These are phyloP conservation scores for Haemorhous mexicanus DNA, from an alignment of 2,113 vertebrate genomes.

Conservation along the genomic window DNA sequence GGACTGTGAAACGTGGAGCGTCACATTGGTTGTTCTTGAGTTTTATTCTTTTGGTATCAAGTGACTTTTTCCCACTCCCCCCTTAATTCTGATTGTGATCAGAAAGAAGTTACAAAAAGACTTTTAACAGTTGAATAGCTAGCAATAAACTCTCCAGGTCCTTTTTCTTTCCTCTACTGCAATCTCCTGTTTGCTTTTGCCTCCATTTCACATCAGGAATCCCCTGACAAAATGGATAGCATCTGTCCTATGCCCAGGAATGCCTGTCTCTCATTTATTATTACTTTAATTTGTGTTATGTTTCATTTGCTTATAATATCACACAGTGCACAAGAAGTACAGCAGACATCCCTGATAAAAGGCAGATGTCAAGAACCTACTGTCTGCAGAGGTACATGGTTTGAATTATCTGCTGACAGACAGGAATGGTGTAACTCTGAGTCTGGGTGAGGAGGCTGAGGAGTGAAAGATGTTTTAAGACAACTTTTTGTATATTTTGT, in stretches of 20 bases:
- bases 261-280: neutral
- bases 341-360: neutral
- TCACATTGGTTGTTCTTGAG: neutral
- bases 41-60: neutral
- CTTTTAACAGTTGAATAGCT: neutral
- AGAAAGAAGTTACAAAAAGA: neutral
- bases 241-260: neutral
- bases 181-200: neutral
- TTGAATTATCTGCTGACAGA: neutral
- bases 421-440: neutral
- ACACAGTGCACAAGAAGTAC: neutral
- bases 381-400: neutral
- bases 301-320: neutral
- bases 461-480: neutral
- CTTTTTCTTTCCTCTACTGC: neutral
- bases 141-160: neutral
- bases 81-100: neutral
- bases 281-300: neutral
- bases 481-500: neutral
- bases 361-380: neutral
- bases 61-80: rapidly evolving
- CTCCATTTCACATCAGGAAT: neutral
- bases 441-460: neutral
- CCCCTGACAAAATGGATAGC: neutral
- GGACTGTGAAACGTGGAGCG: neutral